A percentile compares a stretch with the other conserved stretches of the same genome.
Conservation (phyloP, 2,797 vertebrate species). For the Lophius americanus region DNA sequence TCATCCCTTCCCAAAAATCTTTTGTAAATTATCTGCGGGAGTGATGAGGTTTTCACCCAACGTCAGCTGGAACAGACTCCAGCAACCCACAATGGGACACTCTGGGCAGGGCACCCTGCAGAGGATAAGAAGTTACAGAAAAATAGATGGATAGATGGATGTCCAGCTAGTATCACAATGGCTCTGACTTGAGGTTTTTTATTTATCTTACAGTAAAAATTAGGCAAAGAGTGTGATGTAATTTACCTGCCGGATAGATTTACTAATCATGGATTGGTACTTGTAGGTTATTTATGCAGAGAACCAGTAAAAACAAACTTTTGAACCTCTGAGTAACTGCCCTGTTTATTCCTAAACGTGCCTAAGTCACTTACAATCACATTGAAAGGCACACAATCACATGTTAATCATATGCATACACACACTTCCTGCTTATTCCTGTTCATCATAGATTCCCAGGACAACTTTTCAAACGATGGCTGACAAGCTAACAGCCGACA, state of each 20-base stretch:
- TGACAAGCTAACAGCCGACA: constrained; percentile 34
- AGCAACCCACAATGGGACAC: too few species aligned
- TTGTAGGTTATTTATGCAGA: not conserved
- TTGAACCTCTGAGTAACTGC: not conserved
- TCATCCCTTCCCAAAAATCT: too few species aligned
- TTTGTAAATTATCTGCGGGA: too few species aligned
- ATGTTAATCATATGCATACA: constrained; percentile 33
- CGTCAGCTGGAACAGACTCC: too few species aligned
- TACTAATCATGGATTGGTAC: constrained; percentile 2
- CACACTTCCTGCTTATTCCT: constrained; percentile 4
- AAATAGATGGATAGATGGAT: too few species aligned
- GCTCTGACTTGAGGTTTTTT: not conserved
- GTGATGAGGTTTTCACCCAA: too few species aligned
- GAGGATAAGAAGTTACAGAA: too few species aligned
- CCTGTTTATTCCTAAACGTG: constrained; percentile 9
- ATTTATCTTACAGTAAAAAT: constrained; percentile 1
- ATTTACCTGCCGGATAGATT: constrained; percentile 8
- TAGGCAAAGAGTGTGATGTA: not conserved
- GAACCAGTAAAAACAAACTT: constrained; percentile 12
- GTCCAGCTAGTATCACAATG: not conserved
- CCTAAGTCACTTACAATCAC: not conserved
- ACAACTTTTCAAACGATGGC: constrained; percentile 39
- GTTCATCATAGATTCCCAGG: constrained; percentile 24
- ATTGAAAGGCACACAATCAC: not conserved
- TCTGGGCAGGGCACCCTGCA: too few species aligned